Evolutionary conservation across 2,888 invertebrate species (phyloP).

Genomic region (Rhagium mordax): DNA sequence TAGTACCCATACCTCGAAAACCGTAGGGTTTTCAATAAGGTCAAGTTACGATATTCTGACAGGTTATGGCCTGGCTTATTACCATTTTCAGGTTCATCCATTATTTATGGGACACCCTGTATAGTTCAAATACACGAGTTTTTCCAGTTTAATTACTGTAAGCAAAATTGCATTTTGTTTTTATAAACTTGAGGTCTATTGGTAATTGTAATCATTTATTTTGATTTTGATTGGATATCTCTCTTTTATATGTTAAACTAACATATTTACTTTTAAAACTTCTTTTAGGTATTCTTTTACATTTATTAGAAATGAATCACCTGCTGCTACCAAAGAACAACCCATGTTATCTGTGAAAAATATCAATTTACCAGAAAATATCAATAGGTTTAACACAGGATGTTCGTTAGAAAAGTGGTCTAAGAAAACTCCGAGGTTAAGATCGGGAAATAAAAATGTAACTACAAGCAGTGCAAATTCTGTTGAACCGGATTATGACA

Average conservation of each 20-base stretch:
- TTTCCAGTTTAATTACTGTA: too few species aligned
- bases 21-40: too few species aligned
- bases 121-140: too few species aligned
- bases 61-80: too few species aligned
- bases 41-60: too few species aligned
- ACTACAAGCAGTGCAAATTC: constrained; percentile 9
- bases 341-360: constrained; percentile 57
- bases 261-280: not conserved
- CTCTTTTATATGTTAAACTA: not conserved
- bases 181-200: too few species aligned
- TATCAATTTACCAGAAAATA: constrained; percentile 59
- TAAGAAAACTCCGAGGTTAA: constrained; percentile 62
- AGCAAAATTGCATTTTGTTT: too few species aligned
- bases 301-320: constrained; percentile 32
- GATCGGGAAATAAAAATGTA: constrained; percentile 53
- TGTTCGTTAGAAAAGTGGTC: constrained; percentile 64
- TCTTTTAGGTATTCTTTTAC: constrained; percentile 48
- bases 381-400: constrained; percentile 61
- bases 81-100: too few species aligned
- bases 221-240: not conserved
- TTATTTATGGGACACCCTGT: too few species aligned
- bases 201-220: too few species aligned
- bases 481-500: constrained; percentile 44
- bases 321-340: constrained; percentile 17
- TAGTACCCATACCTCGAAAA: too few species aligned